Evolutionary conservation across 2,888 invertebrate species (phyloP).

Genomic region (Parthenolecanium corni): DNA sequence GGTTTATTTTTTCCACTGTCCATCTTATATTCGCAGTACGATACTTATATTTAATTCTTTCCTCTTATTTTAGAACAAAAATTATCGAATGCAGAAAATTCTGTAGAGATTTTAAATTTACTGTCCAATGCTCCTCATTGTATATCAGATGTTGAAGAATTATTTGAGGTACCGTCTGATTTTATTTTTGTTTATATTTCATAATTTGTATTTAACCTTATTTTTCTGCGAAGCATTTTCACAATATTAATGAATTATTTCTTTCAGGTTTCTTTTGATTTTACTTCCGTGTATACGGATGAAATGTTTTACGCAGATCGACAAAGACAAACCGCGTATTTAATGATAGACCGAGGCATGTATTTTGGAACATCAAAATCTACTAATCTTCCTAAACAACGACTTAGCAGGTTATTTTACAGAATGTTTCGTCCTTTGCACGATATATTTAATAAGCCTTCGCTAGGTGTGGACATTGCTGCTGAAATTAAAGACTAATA

Average conservation of each 20-base stretch:
- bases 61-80: conserved; percentile 50
- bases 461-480: not conserved
- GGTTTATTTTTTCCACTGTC: conserved; percentile 2
- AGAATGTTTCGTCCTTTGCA: not conserved
- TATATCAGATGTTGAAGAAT: conserved; percentile 78
- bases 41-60: not conserved
- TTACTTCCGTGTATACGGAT: conserved; percentile 71
- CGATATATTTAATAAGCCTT: not conserved
- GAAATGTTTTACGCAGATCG: conserved; percentile 79
- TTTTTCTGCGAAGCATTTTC: not conserved
- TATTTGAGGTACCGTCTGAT: conserved; percentile 59
- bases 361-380: conserved; percentile 83
- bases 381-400: conserved; percentile 87
- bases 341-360: conserved; percentile 94
- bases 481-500: not conserved
- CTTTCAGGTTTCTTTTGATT: conserved; percentile 52
- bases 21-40: not conserved
- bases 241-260: not conserved
- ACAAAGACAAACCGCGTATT: conserved; percentile 80
- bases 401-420: conserved; percentile 51
- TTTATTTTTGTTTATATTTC: not conserved
- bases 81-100: conserved; percentile 77
- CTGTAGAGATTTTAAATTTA: conserved; percentile 95
- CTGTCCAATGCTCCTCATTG: conserved; percentile 90
- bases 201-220: not conserved